Evolutionary conservation across 2,888 invertebrate genomes (phyloP).

Genomic region (Netelia melanura): DNA sequence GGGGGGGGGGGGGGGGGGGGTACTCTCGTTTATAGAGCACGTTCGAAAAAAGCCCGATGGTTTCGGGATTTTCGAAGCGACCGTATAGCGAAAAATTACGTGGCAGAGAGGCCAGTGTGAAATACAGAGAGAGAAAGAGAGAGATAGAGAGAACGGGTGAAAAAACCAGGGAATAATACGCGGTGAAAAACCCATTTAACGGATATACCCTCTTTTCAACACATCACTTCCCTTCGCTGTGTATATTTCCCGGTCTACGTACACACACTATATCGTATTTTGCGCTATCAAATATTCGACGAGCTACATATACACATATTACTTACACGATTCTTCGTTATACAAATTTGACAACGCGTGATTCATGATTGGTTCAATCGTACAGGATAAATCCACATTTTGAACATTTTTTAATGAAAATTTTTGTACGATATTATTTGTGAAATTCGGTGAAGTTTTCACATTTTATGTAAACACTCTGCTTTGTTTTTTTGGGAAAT

Average conservation of each 20-base stretch:
- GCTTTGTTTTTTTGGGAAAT: no score
- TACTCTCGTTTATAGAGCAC: neutral
- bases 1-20: neutral
- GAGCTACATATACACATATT: neutral
- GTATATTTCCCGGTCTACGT: slow-evolving; percentile 9
- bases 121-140: neutral
- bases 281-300: neutral
- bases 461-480: no score
- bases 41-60: slow-evolving; percentile 32
- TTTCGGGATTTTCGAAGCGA: slow-evolving; percentile 26
- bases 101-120: neutral
- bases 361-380: neutral
- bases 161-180: neutral
- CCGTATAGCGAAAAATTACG: slow-evolving; percentile 45
- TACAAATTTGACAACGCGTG: neutral
- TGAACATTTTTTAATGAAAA: slow-evolving; percentile 4
- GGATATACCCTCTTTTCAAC: slow-evolving; percentile 37
- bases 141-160: neutral
- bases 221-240: slow-evolving; percentile 15
- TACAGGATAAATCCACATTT: neutral
- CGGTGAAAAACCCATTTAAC: slow-evolving; percentile 45
- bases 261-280: neutral
- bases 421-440: neutral
- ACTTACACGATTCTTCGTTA: neutral
- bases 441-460: neutral